phyloP scores from a whole-genome alignment of 2,888 invertebrate genomes.

The Tanytarsus gracilentus region DNA sequence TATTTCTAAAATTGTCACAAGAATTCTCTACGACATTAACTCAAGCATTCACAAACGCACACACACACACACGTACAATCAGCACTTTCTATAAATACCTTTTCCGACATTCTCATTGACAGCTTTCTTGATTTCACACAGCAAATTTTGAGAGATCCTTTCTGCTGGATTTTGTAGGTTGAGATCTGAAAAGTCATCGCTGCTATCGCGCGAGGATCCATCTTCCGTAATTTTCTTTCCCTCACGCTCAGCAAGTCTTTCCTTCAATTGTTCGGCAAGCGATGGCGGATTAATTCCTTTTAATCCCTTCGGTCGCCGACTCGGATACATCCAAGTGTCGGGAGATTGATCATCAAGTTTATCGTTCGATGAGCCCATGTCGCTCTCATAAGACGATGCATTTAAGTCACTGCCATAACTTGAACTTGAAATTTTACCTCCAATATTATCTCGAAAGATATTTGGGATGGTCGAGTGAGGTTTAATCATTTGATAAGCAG shows the following conservation, averaged over 20 bases:
- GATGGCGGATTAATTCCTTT: conserved; percentile 61
- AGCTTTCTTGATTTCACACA: conserved; percentile 80
- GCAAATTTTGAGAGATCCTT: conserved; percentile 69
- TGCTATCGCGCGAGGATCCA: conserved; percentile 51
- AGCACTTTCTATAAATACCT: conserved; percentile 48
- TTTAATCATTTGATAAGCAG: conserved; percentile 21
- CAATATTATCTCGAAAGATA: conserved; percentile 34
- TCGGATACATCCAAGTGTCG: conserved; percentile 44
- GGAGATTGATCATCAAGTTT: conserved; percentile 40
- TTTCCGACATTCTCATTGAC: conserved; percentile 81
- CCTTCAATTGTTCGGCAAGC: conserved; percentile 77
- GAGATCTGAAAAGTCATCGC: conserved; percentile 54
- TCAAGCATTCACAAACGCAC: conserved; percentile 5
- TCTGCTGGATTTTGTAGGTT: conserved; percentile 56
- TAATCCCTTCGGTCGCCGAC: conserved; percentile 40
- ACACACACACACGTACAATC: neutral
- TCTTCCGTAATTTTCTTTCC: conserved; percentile 52
- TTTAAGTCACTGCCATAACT: conserved; percentile 43
- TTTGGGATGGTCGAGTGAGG: conserved; percentile 38
- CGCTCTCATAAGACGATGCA: conserved; percentile 43
- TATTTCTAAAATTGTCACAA: too few relatives aligned
- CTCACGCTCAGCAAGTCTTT: conserved; percentile 77
- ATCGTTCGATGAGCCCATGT: conserved; percentile 43
- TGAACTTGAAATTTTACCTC: conserved; percentile 41
- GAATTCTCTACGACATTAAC: neutral